Conservation (phyloP, 2,888 invertebrate species). For the Polydrusus cervinus region DNA sequence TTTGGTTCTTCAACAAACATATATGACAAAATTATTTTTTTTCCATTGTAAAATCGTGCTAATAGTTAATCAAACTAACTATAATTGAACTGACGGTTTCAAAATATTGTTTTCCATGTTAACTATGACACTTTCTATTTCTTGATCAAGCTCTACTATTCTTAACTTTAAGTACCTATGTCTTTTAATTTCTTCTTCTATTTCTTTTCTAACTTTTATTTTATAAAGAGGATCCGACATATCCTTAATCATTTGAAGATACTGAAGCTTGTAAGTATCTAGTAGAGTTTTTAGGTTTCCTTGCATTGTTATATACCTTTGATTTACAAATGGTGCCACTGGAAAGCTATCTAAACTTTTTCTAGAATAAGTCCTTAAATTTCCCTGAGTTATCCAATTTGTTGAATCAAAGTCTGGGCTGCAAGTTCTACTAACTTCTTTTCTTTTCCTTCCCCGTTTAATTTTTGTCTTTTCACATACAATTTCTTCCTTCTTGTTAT, state of each 20-base stretch:
- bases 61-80: neutral
- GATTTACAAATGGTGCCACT: conserved; percentile 14
- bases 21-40: too few relatives aligned
- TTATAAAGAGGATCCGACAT: conserved; percentile 52
- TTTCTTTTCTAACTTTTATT: conserved; percentile 37
- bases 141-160: conserved; percentile 41
- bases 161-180: conserved; percentile 44
- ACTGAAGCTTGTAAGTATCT: conserved; percentile 50
- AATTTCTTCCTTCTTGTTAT: neutral
- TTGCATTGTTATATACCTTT: conserved; percentile 17
- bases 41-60: neutral
- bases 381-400: conserved; percentile 27
- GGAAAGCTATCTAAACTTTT: conserved; percentile 22
- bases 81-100: conserved; percentile 8
- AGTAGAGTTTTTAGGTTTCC: conserved; percentile 42
- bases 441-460: conserved; percentile 36
- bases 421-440: conserved; percentile 12
- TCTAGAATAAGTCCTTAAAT: conserved; percentile 29
- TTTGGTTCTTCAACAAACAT: too few relatives aligned
- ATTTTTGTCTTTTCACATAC: conserved; percentile 29
- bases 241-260: conserved; percentile 47
- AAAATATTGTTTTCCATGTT: conserved; percentile 42
- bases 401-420: conserved; percentile 33
- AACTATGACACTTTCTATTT: conserved; percentile 50
- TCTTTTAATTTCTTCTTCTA: conserved; percentile 45